Base-by-base conservation (phyloP, 1,140 invertebrate genomes). In the Drosophila santomea region DNA sequence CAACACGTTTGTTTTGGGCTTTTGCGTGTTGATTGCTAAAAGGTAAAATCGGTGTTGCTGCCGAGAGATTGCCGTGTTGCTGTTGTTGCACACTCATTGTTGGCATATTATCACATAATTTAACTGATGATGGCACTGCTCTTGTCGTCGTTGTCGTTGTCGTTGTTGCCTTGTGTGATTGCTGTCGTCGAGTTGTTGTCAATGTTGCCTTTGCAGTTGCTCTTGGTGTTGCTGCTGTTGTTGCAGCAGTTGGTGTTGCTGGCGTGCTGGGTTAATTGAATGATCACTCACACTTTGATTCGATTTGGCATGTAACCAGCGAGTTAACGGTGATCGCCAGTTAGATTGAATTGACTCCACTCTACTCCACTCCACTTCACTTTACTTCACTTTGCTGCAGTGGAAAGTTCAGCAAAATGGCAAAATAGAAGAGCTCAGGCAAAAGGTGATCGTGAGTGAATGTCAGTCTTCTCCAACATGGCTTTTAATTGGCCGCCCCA, bases 41-140 rank as follows among this genome's bases (percentile, higher is more conserved):
- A 77, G 78, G 72, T 63, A 63, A 63, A 57, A 44, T 69, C 48
- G 55, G 43, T 28, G 28, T 36, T 64, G 55, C 44, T 48, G 52
- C 47, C 28, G 47, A 20, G 25, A n/a, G 45, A 50, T 25, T 55
- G 50, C 4, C 28, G 3, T 64, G 66, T 41, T 66, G 64, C 59
- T 74, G 74, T 50, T 86, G 83, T 69, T 86, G 82, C 83, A 86
- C 82, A 86, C 83, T 88, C 83, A 88, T 88, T 88, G 83, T 89
- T 88, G 83, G 83, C 83, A 88, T 88, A 88, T 88, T 88, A 88
- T 88, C 83, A 88, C 83, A 88, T 88, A 89, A 88, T 88, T 88
- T 88, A 89, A 88, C 83, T 89, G 83, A 88, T 86, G 82, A 86
- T 86, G 82, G 75, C 75, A 86, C 78, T 59, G 66, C 64, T 74